Conservation (phyloP, 1,140 invertebrate genomes). For the Phthorimaea operculella region DNA sequence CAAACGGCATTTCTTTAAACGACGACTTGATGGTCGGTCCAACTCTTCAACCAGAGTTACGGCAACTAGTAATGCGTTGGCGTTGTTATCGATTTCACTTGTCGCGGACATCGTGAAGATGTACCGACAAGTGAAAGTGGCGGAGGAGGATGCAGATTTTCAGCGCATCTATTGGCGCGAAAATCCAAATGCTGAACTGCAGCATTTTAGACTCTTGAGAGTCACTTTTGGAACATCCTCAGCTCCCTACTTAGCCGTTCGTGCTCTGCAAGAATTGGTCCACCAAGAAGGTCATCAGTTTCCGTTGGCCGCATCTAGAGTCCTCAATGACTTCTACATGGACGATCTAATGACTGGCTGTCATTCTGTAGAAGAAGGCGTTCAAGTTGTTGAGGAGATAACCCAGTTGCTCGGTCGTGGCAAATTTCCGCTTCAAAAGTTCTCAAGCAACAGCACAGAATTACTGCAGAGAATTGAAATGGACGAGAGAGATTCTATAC, state of each 20-base stretch:
- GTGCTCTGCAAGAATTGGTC: slow-evolving; percentile 30
- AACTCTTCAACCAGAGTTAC: slow-evolving; percentile 24
- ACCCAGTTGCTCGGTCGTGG: slow-evolving; percentile 6
- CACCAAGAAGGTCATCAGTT: slow-evolving; percentile 13
- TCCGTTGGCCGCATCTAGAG: slow-evolving; percentile 12
- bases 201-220: slow-evolving; percentile 21
- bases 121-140: slow-evolving; percentile 32
- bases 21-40: slow-evolving; percentile 7
- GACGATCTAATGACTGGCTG: slow-evolving; percentile 34
- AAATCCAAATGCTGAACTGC: slow-evolving; percentile 5
- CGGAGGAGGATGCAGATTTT: slow-evolving; percentile 22
- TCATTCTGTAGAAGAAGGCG: slow-evolving; percentile 15
- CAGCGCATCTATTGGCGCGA: slow-evolving; percentile 32
- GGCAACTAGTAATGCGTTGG: slow-evolving; percentile 37
- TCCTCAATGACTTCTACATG: slow-evolving; percentile 28
- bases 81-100: slow-evolving; percentile 29
- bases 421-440: slow-evolving; percentile 16
- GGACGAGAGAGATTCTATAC: neutral
- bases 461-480: slow-evolving; percentile 5
- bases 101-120: slow-evolving; percentile 44
- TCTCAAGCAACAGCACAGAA: slow-evolving; percentile 16
- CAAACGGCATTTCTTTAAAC: slow-evolving; percentile 5
- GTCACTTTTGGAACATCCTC: slow-evolving; percentile 29
- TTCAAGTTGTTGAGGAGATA: slow-evolving; percentile 8
- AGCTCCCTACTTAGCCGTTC: slow-evolving; percentile 15